phyloP scores from a whole-genome alignment of 1,140 invertebrate genomes.

The Drosophila sp. region DNA sequence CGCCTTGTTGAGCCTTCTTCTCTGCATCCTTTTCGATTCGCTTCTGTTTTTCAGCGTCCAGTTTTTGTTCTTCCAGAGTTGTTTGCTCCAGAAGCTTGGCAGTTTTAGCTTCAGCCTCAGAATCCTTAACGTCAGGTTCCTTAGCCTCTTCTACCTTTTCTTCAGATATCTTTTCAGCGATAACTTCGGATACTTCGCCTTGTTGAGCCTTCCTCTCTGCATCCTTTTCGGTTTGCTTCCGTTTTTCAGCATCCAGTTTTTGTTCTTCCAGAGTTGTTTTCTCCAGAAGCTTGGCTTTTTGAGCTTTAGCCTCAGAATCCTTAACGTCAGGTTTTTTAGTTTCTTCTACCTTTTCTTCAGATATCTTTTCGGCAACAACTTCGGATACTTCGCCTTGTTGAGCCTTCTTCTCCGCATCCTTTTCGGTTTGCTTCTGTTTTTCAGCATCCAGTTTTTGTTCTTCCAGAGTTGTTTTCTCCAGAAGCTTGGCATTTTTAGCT shows the following conservation, averaged over 20 bases:
- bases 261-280: conserved; percentile 35
- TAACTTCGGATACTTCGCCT: conserved; percentile 24
- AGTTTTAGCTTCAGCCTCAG: conserved; percentile 15
- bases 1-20: conserved; percentile 31
- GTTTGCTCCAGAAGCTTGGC: conserved; percentile 15
- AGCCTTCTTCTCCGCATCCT: conserved; percentile 4
- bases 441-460: conserved; percentile 23
- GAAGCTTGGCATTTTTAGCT: conserved; percentile 19
- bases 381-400: conserved; percentile 24
- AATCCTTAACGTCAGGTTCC: conserved; percentile 1
- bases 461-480: conserved; percentile 36
- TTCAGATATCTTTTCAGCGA: conserved; percentile 11
- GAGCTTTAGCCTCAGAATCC: conserved; percentile 28
- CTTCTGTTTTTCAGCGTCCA: conserved; percentile 17
- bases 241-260: conserved; percentile 31
- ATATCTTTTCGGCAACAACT: conserved; percentile 15
- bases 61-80: conserved; percentile 16
- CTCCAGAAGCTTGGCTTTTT: conserved; percentile 31
- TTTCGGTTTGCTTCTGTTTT: conserved; percentile 22
- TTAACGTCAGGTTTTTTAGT: conserved; percentile 30
- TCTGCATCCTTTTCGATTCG: conserved; percentile 16
- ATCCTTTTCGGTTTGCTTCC: conserved; percentile 23
- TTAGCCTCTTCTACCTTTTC: conserved; percentile 19
- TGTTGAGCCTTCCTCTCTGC: conserved; percentile 7
- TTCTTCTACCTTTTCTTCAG: conserved; percentile 30